Evolutionary conservation across 2,113 vertebrate species (phyloP).

Genomic region (Acrocephalus arundinaceus): DNA sequence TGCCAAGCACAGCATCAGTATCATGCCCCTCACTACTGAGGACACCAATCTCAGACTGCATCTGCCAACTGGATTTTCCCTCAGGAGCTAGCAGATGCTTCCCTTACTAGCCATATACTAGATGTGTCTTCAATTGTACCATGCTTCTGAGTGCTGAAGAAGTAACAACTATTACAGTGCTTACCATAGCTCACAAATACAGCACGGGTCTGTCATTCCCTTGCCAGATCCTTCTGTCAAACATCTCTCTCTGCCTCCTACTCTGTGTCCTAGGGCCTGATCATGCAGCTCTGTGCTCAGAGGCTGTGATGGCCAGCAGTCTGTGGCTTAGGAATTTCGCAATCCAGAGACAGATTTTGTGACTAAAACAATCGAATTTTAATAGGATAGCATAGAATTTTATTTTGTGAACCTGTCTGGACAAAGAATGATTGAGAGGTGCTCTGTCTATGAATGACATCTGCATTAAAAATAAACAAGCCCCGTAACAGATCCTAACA

Average conservation of each 20-base stretch:
- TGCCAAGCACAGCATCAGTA: not conserved
- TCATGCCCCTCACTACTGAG: not conserved
- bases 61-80: not conserved
- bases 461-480: not conserved
- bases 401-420: not conserved
- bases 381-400: not conserved
- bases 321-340: not conserved
- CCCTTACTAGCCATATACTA: not conserved
- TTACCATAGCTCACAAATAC: not conserved
- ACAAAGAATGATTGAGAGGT: not conserved
- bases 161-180: not conserved
- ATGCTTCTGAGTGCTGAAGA: not conserved
- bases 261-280: not conserved
- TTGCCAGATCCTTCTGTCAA: not conserved
- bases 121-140: not conserved
- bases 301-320: not conserved
- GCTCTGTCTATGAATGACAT: not conserved
- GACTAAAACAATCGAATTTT: not conserved
- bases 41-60: not conserved
- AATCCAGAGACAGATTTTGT: not conserved
- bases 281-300: not conserved
- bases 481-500: not conserved
- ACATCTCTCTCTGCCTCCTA: not conserved
- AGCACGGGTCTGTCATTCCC: fast-evolving
- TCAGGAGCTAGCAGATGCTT: not conserved